These are phyloP conservation scores for Argyrosomus regius DNA, from an alignment of 2,797 vertebrate species.

Conservation along the genomic window DNA sequence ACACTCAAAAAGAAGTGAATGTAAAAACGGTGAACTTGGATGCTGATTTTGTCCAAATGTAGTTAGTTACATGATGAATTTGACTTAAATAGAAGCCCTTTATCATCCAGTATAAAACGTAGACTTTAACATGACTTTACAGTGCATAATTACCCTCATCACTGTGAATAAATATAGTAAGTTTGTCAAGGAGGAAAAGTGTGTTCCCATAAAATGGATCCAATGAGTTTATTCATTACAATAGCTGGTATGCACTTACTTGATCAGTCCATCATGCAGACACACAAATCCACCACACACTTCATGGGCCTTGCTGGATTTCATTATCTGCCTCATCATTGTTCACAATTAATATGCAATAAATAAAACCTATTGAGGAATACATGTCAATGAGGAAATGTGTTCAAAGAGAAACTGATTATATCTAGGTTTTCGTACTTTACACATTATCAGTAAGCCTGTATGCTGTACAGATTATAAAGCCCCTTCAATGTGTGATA, in stretches of 20 bases:
- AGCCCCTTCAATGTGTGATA: neutral
- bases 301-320: constrained; percentile 4
- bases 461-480: too few relatives aligned
- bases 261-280: neutral
- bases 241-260: neutral
- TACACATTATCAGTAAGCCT: constrained; percentile 17
- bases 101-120: neutral
- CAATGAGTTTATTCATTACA: constrained; percentile 9
- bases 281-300: constrained; percentile 7
- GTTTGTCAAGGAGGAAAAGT: constrained; percentile 6
- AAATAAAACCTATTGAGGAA: neutral
- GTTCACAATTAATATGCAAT: constrained; percentile 38
- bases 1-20: neutral
- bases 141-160: neutral
- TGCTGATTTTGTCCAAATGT: neutral
- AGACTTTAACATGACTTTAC: neutral
- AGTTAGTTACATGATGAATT: neutral
- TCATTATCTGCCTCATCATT: constrained; percentile 42
- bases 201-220: constrained; percentile 47
- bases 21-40: neutral
- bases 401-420: constrained; percentile 19
- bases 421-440: constrained; percentile 4
- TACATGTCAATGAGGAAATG: constrained; percentile 18
- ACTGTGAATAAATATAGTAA: neutral
- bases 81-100: neutral